Evolutionary conservation across 2,797 vertebrate genomes (phyloP).

Genomic region (Parauchenoglanis punctatus): DNA sequence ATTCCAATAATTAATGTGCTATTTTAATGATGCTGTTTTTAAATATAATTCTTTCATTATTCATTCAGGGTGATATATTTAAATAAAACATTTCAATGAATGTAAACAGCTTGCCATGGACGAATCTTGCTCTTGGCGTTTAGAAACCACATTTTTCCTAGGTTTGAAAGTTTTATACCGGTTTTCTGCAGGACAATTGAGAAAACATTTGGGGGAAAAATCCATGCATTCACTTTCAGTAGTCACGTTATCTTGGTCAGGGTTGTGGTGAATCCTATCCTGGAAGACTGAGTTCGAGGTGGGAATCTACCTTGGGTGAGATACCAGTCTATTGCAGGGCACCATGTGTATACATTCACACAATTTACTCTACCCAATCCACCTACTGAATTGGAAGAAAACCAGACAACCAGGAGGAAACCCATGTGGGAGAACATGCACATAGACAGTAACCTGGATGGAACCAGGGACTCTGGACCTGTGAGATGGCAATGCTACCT

Average conservation of each 20-base stretch:
- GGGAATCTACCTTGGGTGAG: not conserved
- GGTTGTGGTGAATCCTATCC: not conserved
- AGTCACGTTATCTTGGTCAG: not conserved
- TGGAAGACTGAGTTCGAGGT: not conserved
- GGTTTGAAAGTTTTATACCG: not conserved
- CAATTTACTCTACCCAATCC: not conserved
- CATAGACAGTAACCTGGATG: not conserved
- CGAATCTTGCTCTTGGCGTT: conserved; percentile 6
- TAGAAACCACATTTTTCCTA: not conserved
- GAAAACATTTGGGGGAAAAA: not conserved
- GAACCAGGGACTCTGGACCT: not conserved
- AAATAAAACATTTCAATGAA: not conserved
- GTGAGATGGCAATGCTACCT: not conserved
- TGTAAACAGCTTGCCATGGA: not conserved
- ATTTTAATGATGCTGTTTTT: not conserved
- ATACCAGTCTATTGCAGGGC: not conserved
- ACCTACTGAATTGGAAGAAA: not conserved
- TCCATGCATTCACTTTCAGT: not conserved
- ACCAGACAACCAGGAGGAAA: not conserved
- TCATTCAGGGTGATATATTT: not conserved
- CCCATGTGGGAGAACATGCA: not conserved
- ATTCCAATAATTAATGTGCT: not conserved
- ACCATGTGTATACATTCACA: not conserved
- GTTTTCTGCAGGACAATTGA: not conserved
- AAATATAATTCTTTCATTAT: not conserved